Evolutionary conservation across 2,797 vertebrate genomes (phyloP).

Genomic region (Lates japonicus): DNA sequence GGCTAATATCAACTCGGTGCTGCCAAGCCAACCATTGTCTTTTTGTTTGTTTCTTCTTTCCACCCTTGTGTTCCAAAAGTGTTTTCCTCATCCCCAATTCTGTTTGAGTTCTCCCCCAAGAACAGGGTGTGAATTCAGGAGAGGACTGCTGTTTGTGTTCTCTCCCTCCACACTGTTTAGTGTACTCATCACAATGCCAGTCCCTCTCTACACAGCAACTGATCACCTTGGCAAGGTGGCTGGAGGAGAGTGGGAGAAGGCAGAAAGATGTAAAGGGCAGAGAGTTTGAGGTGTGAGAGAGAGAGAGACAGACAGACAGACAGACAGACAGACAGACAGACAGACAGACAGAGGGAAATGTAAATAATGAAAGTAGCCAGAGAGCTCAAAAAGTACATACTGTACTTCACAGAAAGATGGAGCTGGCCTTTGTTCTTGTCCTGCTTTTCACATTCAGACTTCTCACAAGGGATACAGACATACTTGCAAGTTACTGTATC

Average conservation of each 20-base stretch:
- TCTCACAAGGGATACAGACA: neutral
- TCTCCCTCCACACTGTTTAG: constrained; percentile 43
- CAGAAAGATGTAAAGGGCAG: constrained; percentile 40
- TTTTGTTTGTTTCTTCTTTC: constrained; percentile 43
- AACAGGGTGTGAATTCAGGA: constrained; percentile 62
- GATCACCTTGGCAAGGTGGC: constrained; percentile 68
- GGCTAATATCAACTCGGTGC: constrained; percentile 30
- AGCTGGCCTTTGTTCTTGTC: constrained; percentile 50
- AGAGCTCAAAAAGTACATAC: constrained; percentile 33
- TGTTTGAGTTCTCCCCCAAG: constrained; percentile 57
- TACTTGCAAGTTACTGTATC: neutral
- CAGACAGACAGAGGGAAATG: constrained; percentile 41
- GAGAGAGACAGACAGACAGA: neutral
- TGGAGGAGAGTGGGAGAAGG: constrained; percentile 32
- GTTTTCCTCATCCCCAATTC: constrained; percentile 66
- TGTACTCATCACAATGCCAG: constrained; percentile 41
- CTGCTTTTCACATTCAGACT: constrained; percentile 45
- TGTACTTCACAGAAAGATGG: constrained; percentile 19
- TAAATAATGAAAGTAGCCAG: constrained; percentile 59
- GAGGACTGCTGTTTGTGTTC: constrained; percentile 57
- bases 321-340: constrained; percentile 29
- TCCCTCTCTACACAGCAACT: constrained; percentile 36
- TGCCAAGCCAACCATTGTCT: constrained; percentile 39
- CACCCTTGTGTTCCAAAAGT: constrained; percentile 32
- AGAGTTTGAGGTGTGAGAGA: constrained; percentile 17